A percentile compares a stretch with the other conserved stretches of the same genome.
Conservation (phyloP, 2,797 vertebrate genomes). For the Malacoraja senta region DNA sequence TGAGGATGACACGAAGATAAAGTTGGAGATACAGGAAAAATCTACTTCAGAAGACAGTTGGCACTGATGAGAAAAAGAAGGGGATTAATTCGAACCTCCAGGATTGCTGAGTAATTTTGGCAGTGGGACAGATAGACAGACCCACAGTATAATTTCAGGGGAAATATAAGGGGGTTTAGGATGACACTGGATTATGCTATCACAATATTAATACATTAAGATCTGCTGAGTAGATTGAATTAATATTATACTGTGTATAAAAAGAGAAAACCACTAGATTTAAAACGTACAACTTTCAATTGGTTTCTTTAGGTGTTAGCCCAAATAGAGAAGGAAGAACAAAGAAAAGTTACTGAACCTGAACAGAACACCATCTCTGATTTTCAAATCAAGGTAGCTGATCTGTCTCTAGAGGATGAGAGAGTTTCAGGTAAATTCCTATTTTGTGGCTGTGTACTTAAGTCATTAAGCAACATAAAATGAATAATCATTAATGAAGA, state of each 20-base stretch:
- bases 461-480: not conserved
- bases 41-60: not conserved
- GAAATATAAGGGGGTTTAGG: not conserved
- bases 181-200: not conserved
- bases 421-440: not conserved
- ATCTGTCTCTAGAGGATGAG: not conserved
- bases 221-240: not conserved
- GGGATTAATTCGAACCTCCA: not conserved
- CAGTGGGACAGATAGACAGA: not conserved
- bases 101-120: not conserved
- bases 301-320: conserved; percentile 55
- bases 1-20: not conserved
- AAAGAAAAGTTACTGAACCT: not conserved
- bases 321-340: conserved; percentile 52
- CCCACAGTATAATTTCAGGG: not conserved
- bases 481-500: not conserved
- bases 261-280: not conserved
- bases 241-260: not conserved
- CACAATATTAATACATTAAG: not conserved
- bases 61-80: not conserved
- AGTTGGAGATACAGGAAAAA: not conserved
- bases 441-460: not conserved
- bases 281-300: not conserved
- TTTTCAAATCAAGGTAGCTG: not conserved
- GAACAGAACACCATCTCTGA: not conserved